A percentile compares a stretch with the other conserved stretches of the same genome.
phyloP scores from a whole-genome alignment of 1,140 invertebrate genomes.

The Drosophila neocordata region DNA sequence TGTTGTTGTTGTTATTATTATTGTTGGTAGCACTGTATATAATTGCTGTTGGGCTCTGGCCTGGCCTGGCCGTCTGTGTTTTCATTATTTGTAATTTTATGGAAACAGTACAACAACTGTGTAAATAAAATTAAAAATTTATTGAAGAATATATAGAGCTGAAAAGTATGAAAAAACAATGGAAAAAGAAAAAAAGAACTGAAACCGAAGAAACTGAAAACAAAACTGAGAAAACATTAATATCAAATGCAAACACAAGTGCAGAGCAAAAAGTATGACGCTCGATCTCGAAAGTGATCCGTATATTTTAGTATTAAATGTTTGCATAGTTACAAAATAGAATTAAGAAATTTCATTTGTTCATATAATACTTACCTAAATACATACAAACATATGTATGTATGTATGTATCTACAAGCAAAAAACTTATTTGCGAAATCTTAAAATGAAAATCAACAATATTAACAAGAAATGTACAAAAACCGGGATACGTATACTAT shows the following conservation, averaged over 20 bases:
- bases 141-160: not conserved
- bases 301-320: constrained; percentile 32
- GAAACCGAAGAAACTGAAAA: constrained; percentile 22
- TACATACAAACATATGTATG: not conserved
- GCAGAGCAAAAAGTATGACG: constrained; percentile 26
- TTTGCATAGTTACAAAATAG: constrained; percentile 65
- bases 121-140: constrained; percentile 69
- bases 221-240: constrained; percentile 46
- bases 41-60: constrained; percentile 53
- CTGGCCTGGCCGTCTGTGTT: constrained; percentile 56
- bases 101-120: constrained; percentile 76
- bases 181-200: not conserved
- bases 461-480: not conserved
- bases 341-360: constrained; percentile 45
- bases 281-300: constrained; percentile 43
- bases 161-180: not conserved
- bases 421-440: constrained; percentile 32
- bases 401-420: too few relatives aligned
- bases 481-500: constrained; percentile 3
- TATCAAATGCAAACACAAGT: constrained; percentile 72
- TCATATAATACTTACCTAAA: constrained; percentile 48
- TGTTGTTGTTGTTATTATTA: constrained; percentile 22
- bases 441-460: not conserved
- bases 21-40: constrained; percentile 54
- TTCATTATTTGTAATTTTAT: constrained; percentile 76